Percentiles rank a stretch among this genome's conserved stretches.
phyloP scores from a whole-genome alignment of 2,113 vertebrate species.

The Orcinus orca region DNA sequence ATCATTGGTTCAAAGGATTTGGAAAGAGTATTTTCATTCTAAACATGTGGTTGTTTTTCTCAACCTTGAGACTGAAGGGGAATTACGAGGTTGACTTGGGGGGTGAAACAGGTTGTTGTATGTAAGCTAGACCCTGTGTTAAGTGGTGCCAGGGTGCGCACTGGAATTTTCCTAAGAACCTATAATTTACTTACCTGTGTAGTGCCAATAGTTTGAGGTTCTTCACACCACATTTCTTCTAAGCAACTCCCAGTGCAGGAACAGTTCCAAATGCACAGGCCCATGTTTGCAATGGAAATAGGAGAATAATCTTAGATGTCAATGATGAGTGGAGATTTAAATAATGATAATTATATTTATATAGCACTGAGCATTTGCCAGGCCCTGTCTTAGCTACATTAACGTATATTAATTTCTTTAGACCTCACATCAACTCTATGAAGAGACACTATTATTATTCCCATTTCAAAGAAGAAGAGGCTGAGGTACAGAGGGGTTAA shows the following conservation, averaged over 20 bases:
- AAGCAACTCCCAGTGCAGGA: background rate
- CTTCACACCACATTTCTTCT: background rate
- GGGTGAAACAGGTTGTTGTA: background rate
- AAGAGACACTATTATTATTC: background rate
- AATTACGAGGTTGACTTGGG: background rate
- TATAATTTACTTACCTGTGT: constrained; percentile 16
- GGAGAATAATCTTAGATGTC: background rate
- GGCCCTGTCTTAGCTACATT: background rate
- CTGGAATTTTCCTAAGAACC: background rate
- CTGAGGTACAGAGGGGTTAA: background rate
- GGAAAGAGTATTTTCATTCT: constrained; percentile 29
- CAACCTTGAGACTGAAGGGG: background rate
- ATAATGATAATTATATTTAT: background rate
- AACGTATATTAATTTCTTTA: background rate
- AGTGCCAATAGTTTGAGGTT: background rate
- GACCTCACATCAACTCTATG: background rate
- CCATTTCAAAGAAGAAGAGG: background rate
- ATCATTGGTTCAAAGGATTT: background rate
- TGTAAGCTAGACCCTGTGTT: constrained; percentile 2
- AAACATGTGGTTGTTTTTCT: background rate
- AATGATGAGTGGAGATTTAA: background rate
- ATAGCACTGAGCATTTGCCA: background rate
- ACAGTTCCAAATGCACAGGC: background rate
- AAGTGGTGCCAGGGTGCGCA: background rate
- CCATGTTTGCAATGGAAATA: background rate